A percentile compares a stretch with the other conserved stretches of the same genome.
phyloP scores from a whole-genome alignment of 1,140 invertebrate species.

The Euwallacea similis region DNA sequence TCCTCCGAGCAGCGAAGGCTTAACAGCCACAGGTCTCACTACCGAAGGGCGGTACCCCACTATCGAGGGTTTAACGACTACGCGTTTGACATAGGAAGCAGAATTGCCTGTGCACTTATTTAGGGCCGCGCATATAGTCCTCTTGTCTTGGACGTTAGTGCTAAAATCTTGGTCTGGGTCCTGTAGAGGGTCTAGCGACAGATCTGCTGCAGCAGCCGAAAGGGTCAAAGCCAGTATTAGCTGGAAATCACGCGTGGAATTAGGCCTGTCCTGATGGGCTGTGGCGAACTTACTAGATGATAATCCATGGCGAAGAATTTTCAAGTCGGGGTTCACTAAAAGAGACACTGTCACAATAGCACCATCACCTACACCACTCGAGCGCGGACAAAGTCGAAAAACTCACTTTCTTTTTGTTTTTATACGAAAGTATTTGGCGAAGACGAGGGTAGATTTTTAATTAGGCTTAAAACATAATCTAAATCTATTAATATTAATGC shows the following conservation, averaged over 20 bases:
- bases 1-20: slow-evolving; percentile 20
- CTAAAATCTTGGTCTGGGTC: slow-evolving; percentile 39
- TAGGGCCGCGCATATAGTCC: slow-evolving; percentile 43
- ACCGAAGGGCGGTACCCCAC: slow-evolving; percentile 43
- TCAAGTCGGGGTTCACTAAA: slow-evolving; percentile 15
- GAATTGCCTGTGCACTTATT: slow-evolving; percentile 39
- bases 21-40: slow-evolving; percentile 40
- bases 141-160: slow-evolving; percentile 47
- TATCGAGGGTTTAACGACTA: slow-evolving; percentile 43
- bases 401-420: slow-evolving; percentile 49
- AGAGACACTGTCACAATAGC: slow-evolving; percentile 27
- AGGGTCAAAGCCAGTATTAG: background rate
- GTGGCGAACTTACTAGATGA: slow-evolving; percentile 26
- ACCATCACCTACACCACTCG: slow-evolving; percentile 39
- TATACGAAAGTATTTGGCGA: slow-evolving; percentile 40
- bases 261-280: background rate
- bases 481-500: slow-evolving; percentile 32
- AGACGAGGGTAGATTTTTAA: slow-evolving; percentile 40
- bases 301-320: slow-evolving; percentile 20
- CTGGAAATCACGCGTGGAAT: slow-evolving; percentile 1
- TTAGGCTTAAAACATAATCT: slow-evolving; percentile 24
- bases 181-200: slow-evolving; percentile 42
- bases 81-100: slow-evolving; percentile 39
- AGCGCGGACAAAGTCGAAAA: slow-evolving; percentile 39
- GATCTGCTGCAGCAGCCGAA: slow-evolving; percentile 10